These are phyloP conservation scores for Spondyliosoma cantharus DNA, from an alignment of 2,797 vertebrate species.

Conservation along the genomic window DNA sequence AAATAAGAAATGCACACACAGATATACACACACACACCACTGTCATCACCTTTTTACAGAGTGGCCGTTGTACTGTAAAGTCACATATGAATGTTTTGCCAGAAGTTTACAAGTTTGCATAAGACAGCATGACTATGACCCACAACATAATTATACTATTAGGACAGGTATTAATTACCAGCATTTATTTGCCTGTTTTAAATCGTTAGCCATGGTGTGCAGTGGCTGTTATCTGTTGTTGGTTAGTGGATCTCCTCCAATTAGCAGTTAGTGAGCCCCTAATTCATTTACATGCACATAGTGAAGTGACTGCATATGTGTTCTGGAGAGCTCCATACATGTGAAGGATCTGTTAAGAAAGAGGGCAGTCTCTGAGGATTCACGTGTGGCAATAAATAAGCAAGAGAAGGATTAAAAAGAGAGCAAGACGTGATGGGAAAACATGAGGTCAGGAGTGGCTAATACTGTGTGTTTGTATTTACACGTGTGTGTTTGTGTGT, in stretches of 20 bases:
- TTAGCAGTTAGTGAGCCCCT: background rate
- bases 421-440: conserved; percentile 46
- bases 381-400: conserved; percentile 15
- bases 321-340: background rate
- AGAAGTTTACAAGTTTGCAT: background rate
- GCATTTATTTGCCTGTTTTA: background rate
- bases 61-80: background rate
- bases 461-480: conserved; percentile 51
- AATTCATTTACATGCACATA: conserved; percentile 1
- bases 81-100: background rate
- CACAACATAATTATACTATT: background rate
- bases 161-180: background rate
- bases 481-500: background rate
- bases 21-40: conserved; percentile 25
- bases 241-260: background rate
- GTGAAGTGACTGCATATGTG: background rate
- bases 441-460: conserved; percentile 61
- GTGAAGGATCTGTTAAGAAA: background rate
- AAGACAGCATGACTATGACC: background rate
- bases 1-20: conserved; percentile 2
- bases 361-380: conserved; percentile 11
- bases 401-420: conserved; percentile 22
- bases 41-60: conserved; percentile 13
- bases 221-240: background rate
- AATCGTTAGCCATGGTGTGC: background rate